Base-by-base conservation (phyloP, 2,888 invertebrate genomes). In the Phortica okadai region DNA sequence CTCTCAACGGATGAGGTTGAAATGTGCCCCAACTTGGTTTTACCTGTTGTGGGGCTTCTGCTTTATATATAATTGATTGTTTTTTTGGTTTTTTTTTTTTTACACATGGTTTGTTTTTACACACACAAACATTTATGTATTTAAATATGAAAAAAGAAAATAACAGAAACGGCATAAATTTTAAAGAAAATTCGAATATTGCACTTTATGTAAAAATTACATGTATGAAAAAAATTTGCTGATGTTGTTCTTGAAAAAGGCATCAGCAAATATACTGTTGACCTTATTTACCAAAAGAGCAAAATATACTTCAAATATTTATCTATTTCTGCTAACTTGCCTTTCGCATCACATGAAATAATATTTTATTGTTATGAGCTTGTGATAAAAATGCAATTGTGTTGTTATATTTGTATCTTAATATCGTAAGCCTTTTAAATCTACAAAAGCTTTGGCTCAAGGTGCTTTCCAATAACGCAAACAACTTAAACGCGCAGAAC, bases 1-100 rank as follows among this genome's bases (percentile, higher is more conserved):
- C 83, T 85, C 82, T 89, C 90, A 86, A 87, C 83, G 82, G 90
- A 88, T 84, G 89, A 83, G 82, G 88, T 86, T 83, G 88, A 86
- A 83, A 86, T 90, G 83, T 88, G 90, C 86, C 90, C 89, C 88
- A 87, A 87, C 82, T 86, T 88, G 83, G 88, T 84, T 90, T 90
- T 89, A 89, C 87, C 85, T 88, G 88, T 81, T 79, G 90, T 87
- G 87, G 89, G 89, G 84, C 89, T 90, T 90, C 90, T 90, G 89
- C 77, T 85, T 84, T 83, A 86, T 77, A 81, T 81, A 83, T 66
- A 41, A 66, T 66, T 66, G n/a, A 59, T 42, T 67, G 14, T 72
- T 56, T 14, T 54, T 54, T 56, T 56, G 33, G 54, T 33, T 54
- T 56, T 11, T 50, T 69, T 21, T 41, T 33, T 56, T 41, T 11